Evolutionary conservation across 2,888 invertebrate genomes (phyloP).

Genomic region (Gari tellinella): DNA sequence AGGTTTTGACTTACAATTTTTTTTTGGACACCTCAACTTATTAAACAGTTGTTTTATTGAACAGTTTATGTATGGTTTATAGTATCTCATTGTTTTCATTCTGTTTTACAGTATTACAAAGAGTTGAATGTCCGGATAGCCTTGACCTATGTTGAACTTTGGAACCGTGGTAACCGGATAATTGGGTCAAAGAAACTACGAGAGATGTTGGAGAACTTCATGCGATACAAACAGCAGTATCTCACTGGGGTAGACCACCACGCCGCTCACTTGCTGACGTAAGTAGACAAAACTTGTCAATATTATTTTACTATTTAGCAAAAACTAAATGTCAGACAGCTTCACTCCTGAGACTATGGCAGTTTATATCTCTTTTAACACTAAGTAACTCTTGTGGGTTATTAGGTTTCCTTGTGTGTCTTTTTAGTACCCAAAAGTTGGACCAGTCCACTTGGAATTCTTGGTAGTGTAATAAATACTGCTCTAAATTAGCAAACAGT

Average conservation of each 20-base stretch:
- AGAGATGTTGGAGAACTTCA: conserved; percentile 94
- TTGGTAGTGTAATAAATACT: no score
- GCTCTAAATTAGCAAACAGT: no score
- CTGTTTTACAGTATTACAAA: conserved; percentile 95
- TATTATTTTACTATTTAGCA: neutral
- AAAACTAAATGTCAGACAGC: no score
- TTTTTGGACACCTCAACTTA: neutral
- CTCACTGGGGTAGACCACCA: conserved; percentile 95
- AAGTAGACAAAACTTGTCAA: conserved; percentile 84
- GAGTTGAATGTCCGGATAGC: conserved; percentile 97
- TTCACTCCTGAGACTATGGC: no score
- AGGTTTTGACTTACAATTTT: no score
- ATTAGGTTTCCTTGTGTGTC: no score
- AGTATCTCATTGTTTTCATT: no score
- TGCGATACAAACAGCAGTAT: conserved; percentile 94
- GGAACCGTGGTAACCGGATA: conserved; percentile 94
- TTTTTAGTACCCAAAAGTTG: no score
- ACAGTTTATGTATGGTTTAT: no score
- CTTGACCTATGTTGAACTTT: conserved; percentile 98
- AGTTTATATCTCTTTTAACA: no score
- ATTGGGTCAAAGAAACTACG: conserved; percentile 94
- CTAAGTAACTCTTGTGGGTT: no score
- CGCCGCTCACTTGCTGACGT: conserved; percentile 96
- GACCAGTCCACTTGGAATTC: no score
- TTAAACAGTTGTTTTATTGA: neutral